These are phyloP conservation scores for Malthinus seriepunctatus DNA, from an alignment of 2,888 invertebrate species.

Conservation along the genomic window DNA sequence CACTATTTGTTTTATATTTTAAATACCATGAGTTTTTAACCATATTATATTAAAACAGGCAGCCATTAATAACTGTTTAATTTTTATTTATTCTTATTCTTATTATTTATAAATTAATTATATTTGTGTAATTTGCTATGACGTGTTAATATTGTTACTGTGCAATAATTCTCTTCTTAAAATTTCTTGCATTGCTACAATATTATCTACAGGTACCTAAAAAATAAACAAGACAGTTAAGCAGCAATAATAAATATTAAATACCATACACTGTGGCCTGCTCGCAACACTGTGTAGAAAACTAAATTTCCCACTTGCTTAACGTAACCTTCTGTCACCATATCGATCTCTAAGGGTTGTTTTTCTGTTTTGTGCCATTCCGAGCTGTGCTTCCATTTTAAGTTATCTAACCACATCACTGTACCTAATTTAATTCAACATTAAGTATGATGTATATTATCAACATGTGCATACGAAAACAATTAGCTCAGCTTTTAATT, in stretches of 20 bases:
- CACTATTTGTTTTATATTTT: too few relatives aligned
- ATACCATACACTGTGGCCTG: conserved; percentile 74
- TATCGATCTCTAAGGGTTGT: conserved; percentile 65
- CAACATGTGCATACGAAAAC: conserved; percentile 4
- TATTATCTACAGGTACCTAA: conserved; percentile 42
- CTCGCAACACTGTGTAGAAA: conserved; percentile 78
- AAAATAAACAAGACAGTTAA: conserved; percentile 8
- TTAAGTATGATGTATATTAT: conserved; percentile 1
- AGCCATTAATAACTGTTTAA: too few relatives aligned
- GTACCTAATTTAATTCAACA: conserved; percentile 59
- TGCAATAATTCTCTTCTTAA: conserved; percentile 36
- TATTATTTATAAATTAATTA: too few relatives aligned
- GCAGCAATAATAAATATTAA: neutral
- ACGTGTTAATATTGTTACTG: neutral
- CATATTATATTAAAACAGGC: too few relatives aligned
- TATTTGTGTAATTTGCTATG: too few relatives aligned
- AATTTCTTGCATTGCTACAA: conserved; percentile 40
- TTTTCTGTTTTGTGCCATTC: conserved; percentile 65
- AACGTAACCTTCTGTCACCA: conserved; percentile 71
- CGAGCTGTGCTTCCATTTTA: conserved; percentile 67
- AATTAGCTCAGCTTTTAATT: neutral
- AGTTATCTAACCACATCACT: conserved; percentile 71
- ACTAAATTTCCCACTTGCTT: conserved; percentile 70
- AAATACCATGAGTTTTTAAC: too few relatives aligned
- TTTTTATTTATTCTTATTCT: too few relatives aligned